Percentiles rank a stretch among this genome's conserved stretches.
These are phyloP conservation scores for Mamestra brassicae DNA, from an alignment of 2,888 invertebrate genomes.

Conservation along the genomic window DNA sequence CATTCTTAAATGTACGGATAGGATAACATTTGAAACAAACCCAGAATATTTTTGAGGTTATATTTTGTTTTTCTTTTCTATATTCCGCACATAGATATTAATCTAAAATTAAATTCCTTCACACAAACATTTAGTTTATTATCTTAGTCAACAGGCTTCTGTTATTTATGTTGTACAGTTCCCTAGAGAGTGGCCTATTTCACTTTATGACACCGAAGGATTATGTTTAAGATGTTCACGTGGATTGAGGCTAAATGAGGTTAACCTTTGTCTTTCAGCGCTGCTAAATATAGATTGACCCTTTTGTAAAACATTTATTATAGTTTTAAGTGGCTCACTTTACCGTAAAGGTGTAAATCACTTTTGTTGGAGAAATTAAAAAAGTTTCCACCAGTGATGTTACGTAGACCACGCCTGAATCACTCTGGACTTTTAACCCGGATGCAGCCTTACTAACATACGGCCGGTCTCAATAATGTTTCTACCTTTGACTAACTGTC, in stretches of 20 bases:
- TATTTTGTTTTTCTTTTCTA: background rate
- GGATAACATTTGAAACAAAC: background rate
- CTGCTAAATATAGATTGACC: slow-evolving; percentile 22
- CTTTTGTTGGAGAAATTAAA: background rate
- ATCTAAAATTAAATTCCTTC: background rate
- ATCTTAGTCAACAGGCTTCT: slow-evolving; percentile 3
- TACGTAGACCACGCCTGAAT: too few species aligned
- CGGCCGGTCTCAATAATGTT: too few species aligned
- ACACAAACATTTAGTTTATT: background rate
- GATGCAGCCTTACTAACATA: background rate
- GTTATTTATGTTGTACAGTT: background rate
- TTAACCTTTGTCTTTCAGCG: slow-evolving; percentile 13
- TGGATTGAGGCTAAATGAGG: slow-evolving; percentile 23
- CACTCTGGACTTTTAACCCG: background rate
- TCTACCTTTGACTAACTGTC: too few species aligned
- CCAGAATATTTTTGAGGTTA: background rate
- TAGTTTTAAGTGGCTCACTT: slow-evolving; percentile 1
- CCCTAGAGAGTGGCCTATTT: slow-evolving; percentile 19
- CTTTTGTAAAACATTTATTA: slow-evolving; percentile 15
- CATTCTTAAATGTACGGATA: too few species aligned
- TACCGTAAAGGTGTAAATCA: background rate
- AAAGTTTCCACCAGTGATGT: background rate
- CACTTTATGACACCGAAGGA: slow-evolving; percentile 34
- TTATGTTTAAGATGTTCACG: slow-evolving; percentile 37
- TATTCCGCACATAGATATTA: too few species aligned